Percentiles rank a stretch among this genome's conserved stretches.
Evolutionary conservation across 2,888 invertebrate species (phyloP).

Genomic region (Pharmacophagus antenor): DNA sequence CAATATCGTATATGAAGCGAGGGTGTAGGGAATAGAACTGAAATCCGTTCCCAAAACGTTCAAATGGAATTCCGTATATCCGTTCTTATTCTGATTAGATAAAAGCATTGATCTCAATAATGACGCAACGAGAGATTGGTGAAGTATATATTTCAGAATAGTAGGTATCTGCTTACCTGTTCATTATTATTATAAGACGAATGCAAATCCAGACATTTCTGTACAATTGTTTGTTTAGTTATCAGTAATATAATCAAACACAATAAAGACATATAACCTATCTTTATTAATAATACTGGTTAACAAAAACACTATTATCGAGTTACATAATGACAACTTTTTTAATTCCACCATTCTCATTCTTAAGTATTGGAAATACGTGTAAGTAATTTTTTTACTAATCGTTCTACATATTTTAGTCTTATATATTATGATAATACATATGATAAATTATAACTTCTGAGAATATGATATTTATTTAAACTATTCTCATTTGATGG

Average conservation of each 20-base stretch:
- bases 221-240: background rate
- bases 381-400: background rate
- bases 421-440: background rate
- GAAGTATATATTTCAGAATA: conserved; percentile 6
- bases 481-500: background rate
- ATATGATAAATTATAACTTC: no score
- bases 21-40: background rate
- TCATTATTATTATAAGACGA: conserved; percentile 10
- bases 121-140: conserved; percentile 3
- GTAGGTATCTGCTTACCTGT: conserved; percentile 1
- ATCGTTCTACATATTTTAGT: background rate
- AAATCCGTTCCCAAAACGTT: conserved; percentile 14
- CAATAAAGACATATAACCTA: background rate
- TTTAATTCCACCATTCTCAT: background rate
- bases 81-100: conserved; percentile 14
- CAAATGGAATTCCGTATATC: conserved; percentile 2
- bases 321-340: background rate
- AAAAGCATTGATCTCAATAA: conserved; percentile 21
- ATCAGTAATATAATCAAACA: background rate
- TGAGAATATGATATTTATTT: no score
- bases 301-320: background rate
- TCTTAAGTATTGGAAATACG: no score
- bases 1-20: background rate
- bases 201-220: background rate
- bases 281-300: background rate